Percentiles rank a stretch among this genome's conserved stretches.
Conservation (phyloP, 92 coral and sea anemone genomes). For the Epizoanthus fatuus region DNA sequence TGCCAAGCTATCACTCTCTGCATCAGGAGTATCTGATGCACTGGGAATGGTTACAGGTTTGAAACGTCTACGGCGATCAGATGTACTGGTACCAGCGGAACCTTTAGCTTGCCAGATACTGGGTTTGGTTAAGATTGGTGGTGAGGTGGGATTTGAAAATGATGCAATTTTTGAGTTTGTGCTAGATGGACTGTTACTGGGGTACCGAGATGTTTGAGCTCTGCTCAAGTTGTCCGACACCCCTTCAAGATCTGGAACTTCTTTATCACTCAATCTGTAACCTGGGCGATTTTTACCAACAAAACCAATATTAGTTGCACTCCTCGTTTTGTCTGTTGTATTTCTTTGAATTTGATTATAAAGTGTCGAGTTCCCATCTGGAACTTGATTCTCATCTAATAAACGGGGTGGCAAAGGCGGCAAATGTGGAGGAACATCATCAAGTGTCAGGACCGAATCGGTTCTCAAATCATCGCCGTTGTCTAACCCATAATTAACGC, state of each 20-base stretch:
- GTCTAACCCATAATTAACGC: constrained; percentile 16
- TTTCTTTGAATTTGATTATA: not conserved
- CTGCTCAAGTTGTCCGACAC: not conserved
- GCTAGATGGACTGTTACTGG: not conserved
- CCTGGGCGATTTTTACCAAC: not conserved
- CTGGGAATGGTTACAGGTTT: constrained; percentile 82
- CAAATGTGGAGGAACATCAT: constrained; percentile 41
- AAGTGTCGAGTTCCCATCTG: not conserved
- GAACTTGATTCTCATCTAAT: constrained; percentile 32
- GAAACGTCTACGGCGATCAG: constrained; percentile 85
- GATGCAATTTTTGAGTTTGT: not conserved
- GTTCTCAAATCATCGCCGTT: not conserved
- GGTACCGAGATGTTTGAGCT: not conserved
- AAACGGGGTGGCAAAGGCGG: constrained; percentile 58
- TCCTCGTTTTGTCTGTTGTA: not conserved
- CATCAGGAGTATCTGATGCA: constrained; percentile 37
- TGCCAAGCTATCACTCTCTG: constrained; percentile 42
- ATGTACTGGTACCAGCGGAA: constrained; percentile 43
- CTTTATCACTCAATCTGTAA: not conserved
- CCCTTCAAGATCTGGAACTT: not conserved
- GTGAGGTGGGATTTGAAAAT: constrained; percentile 8
- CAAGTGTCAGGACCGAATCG: not conserved
- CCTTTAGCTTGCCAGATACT: constrained; percentile 32
- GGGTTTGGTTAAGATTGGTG: not conserved
- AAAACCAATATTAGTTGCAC: not conserved